Evolutionary conservation across 2,113 vertebrate species (phyloP).

Genomic region (Phainopepla nitens): DNA sequence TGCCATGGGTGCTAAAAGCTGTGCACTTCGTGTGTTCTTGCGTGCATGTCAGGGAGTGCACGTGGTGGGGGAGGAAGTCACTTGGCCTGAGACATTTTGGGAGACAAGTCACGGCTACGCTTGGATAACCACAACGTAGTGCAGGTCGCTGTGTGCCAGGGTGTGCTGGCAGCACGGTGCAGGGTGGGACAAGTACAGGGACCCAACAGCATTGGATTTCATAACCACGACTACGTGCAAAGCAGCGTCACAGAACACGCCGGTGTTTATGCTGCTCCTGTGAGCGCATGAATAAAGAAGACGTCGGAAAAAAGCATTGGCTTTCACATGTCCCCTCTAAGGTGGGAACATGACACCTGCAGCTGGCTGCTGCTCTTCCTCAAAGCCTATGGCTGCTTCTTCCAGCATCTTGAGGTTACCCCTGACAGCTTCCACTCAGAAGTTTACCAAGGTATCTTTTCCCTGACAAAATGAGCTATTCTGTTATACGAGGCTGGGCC

Average conservation of each 20-base stretch:
- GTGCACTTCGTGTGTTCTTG: accelerated
- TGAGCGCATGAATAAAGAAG: background rate
- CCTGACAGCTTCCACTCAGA: background rate
- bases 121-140: accelerated
- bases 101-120: background rate
- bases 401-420: background rate
- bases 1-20: accelerated
- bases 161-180: accelerated
- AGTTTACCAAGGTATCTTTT: conserved; percentile 18
- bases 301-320: accelerated
- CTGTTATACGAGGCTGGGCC: background rate
- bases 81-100: background rate
- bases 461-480: background rate
- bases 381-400: background rate
- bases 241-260: background rate
- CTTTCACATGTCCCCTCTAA: background rate
- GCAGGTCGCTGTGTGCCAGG: background rate
- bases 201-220: background rate
- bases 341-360: background rate
- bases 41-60: accelerated
- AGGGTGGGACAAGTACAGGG: background rate
- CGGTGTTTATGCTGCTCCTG: accelerated
- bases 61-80: background rate
- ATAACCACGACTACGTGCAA: background rate
- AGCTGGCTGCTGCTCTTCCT: background rate